A percentile compares a stretch with the other conserved stretches of the same genome.
Evolutionary conservation across 2,888 invertebrate species (phyloP).

Genomic region (Candidula unifasciata): DNA sequence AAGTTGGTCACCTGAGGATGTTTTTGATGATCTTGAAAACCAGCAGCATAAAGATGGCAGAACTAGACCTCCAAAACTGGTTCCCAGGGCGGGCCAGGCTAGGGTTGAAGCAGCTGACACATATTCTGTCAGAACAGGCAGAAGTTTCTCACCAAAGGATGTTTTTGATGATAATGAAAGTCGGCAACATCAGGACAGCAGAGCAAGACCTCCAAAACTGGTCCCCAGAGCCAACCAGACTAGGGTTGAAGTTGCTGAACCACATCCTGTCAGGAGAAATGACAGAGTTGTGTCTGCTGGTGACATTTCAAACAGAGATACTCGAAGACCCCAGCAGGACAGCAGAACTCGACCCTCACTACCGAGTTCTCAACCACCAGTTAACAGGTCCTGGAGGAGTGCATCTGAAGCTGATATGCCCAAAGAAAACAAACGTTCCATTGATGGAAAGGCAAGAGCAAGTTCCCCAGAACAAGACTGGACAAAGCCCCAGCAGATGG

Average conservation of each 20-base stretch:
- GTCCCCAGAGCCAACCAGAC: neutral
- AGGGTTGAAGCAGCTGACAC: neutral
- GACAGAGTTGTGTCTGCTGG: neutral
- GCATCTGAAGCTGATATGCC: constrained; percentile 5
- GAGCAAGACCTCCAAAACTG: neutral
- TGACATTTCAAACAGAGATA: neutral
- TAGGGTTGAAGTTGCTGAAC: neutral
- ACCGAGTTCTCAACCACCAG: constrained; percentile 1
- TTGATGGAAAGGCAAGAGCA: neutral
- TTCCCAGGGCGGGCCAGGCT: neutral
- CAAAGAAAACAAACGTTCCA: neutral
- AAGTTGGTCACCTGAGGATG: neutral
- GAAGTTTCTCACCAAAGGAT: neutral
- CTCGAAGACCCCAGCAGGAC: neutral
- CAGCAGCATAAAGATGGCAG: neutral
- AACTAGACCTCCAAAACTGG: neutral
- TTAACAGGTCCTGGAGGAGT: constrained; percentile 12
- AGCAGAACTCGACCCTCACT: neutral
- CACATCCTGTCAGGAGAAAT: neutral
- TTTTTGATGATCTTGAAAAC: neutral
- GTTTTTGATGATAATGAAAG: neutral
- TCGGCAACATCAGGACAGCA: neutral
- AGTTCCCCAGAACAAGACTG: neutral
- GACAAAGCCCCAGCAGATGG: neutral
- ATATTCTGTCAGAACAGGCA: neutral